Conservation (phyloP, 2,888 invertebrate species). For the Hetaerina titia region DNA sequence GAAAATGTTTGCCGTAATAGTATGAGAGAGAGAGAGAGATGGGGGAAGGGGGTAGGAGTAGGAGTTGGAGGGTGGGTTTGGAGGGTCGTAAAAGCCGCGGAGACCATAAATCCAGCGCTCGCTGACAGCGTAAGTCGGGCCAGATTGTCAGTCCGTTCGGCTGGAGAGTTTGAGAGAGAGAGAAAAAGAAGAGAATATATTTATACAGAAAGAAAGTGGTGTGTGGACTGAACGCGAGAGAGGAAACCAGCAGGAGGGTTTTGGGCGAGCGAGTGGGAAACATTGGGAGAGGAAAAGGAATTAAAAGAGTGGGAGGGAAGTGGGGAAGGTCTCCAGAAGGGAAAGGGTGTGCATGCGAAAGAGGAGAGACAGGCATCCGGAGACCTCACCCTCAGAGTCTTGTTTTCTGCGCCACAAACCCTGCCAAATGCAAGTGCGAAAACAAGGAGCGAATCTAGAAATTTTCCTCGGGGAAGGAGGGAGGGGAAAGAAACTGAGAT, state of each 20-base stretch:
- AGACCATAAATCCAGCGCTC: conserved; percentile 32
- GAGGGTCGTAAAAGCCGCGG: conserved; percentile 31
- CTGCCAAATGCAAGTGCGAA: background rate
- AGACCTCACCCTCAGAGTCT: background rate
- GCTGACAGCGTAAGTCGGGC: conserved; percentile 42
- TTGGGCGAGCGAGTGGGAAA: background rate
- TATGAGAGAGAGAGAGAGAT: background rate
- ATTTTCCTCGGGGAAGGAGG: background rate
- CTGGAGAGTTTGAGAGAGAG: background rate
- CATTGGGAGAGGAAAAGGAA: background rate
- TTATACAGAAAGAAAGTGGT: background rate
- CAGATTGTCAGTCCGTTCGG: conserved; percentile 36
- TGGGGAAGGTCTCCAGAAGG: background rate
- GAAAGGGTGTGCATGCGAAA: background rate
- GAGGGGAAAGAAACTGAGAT: background rate
- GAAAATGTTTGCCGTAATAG: conserved; percentile 42
- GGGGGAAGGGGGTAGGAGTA: background rate
- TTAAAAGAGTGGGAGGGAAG: background rate
- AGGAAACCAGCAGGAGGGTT: too few species aligned
- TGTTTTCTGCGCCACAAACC: background rate
- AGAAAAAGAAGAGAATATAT: background rate
- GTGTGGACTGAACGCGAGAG: background rate
- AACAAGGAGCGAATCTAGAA: background rate
- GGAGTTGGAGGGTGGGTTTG: background rate
- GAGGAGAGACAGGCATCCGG: background rate